Conservation (phyloP, 2,797 vertebrate species). For the Decapterus maruadsi region DNA sequence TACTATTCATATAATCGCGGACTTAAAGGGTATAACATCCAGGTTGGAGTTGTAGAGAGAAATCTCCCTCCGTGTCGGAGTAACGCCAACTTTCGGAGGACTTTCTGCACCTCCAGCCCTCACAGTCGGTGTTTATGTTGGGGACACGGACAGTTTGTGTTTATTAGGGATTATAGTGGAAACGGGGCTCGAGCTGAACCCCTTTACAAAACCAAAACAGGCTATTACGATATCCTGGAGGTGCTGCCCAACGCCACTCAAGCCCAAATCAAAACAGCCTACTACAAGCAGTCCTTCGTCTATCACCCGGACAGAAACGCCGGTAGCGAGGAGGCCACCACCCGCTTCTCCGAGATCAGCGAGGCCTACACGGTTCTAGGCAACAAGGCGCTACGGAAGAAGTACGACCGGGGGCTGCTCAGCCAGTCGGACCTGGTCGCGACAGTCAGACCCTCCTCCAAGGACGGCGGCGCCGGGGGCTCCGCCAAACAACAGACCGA, state of each 20-base stretch:
- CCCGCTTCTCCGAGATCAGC: constrained; percentile 88
- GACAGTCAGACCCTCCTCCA: constrained; percentile 61
- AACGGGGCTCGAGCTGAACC: constrained; percentile 44
- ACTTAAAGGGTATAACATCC: accelerated
- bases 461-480: constrained; percentile 17
- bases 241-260: constrained; percentile 86
- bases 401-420: constrained; percentile 91
- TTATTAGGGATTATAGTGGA: constrained; percentile 48
- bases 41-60: accelerated
- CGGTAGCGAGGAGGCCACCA: constrained; percentile 85
- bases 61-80: accelerated
- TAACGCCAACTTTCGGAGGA: neutral
- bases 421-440: constrained; percentile 79
- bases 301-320: constrained; percentile 92
- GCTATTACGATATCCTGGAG: constrained; percentile 90
- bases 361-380: constrained; percentile 93
- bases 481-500: neutral
- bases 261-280: constrained; percentile 93
- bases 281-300: constrained; percentile 92
- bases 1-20: accelerated
- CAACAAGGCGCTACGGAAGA: constrained; percentile 86
- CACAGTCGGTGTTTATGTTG: neutral
- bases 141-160: constrained; percentile 8
- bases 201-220: constrained; percentile 75
- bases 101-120: neutral